Base-by-base conservation (phyloP, 2,113 vertebrate species). In the Ancistrus triradiatus region DNA sequence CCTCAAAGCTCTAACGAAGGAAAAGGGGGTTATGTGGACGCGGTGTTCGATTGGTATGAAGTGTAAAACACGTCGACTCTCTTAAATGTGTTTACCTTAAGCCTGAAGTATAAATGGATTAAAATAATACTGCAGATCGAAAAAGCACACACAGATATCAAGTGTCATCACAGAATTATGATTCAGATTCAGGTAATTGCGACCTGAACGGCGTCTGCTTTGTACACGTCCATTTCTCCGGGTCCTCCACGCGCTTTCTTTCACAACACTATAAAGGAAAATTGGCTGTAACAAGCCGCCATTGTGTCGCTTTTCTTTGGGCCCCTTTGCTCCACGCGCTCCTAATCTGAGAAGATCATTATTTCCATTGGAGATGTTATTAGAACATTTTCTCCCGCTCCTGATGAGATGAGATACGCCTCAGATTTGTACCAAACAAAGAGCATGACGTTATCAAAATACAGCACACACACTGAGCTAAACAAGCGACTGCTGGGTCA, bases 241-340 rank as follows among this genome's bases (percentile, higher is more conserved):
- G n/a, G n/a, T n/a, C n/a, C n/a, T n/a, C n/a, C n/a, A n/a, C 21
- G 56, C 38, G n/a, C n/a, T n/a, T n/a, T n/a, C 68, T 77, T 66
- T 67, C 63, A 59, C 59, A 70, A 68, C 55, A 57, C 50, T 68
- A 74, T 69, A 55, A 67, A 56, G 69, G 69, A 68, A 70, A 75
- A 78, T 78, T 73, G 60, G 56, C 51, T 67, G 46, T 69, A 70
- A 73, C 56, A 59, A 68, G 58, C 59, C 10, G 2, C 53, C 70
- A 72, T 77, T 78, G 70, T 69, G 56, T 46, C 38, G 33, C 38
- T 22, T 4, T 42, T 57, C 25, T 38, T n/a, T n/a, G n/a, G n/a
- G n/a, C n/a, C n/a, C n/a, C n/a, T n/a, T n/a, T n/a, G n/a, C n/a
- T n/a, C n/a, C n/a, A n/a, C n/a, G n/a, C n/a, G n/a, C n/a, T n/a